Evolutionary conservation across 2,888 invertebrate genomes (phyloP).

Genomic region (Amitus sp.): DNA sequence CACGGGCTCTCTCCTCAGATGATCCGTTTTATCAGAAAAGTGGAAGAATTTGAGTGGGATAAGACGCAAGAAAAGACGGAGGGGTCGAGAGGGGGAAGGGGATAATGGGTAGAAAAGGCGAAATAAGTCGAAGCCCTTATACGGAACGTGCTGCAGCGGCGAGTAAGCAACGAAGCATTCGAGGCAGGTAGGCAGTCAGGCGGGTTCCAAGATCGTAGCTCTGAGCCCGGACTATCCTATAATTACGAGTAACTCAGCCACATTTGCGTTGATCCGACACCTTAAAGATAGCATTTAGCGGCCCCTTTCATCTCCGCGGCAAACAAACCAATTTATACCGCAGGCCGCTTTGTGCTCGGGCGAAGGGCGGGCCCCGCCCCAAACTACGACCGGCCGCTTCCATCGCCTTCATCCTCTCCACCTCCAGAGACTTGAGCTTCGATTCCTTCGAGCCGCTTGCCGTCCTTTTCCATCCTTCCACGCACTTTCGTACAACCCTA

Average conservation of each 20-base stretch:
- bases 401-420: slow-evolving; percentile 32
- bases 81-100: background rate
- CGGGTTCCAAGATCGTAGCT: slow-evolving; percentile 51
- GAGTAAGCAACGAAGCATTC: slow-evolving; percentile 51
- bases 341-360: slow-evolving; percentile 68
- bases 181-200: slow-evolving; percentile 44
- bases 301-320: slow-evolving; percentile 67
- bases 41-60: background rate
- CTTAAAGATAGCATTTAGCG: slow-evolving; percentile 67
- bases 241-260: slow-evolving; percentile 67
- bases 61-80: background rate
- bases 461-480: slow-evolving; percentile 24
- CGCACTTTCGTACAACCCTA: slow-evolving; percentile 20
- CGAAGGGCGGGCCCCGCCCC: slow-evolving; percentile 65
- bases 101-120: slow-evolving; percentile 5
- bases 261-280: slow-evolving; percentile 67
- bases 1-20: too few relatives aligned
- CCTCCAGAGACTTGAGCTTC: slow-evolving; percentile 31
- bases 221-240: slow-evolving; percentile 61
- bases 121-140: slow-evolving; percentile 19
- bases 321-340: slow-evolving; percentile 67
- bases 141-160: slow-evolving; percentile 47
- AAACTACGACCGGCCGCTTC: slow-evolving; percentile 51
- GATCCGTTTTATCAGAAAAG: too few relatives aligned
- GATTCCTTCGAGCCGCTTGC: slow-evolving; percentile 39